These are phyloP conservation scores for Corynorhinus townsendii DNA, from an alignment of 2,113 vertebrate species.

Conservation along the genomic window DNA sequence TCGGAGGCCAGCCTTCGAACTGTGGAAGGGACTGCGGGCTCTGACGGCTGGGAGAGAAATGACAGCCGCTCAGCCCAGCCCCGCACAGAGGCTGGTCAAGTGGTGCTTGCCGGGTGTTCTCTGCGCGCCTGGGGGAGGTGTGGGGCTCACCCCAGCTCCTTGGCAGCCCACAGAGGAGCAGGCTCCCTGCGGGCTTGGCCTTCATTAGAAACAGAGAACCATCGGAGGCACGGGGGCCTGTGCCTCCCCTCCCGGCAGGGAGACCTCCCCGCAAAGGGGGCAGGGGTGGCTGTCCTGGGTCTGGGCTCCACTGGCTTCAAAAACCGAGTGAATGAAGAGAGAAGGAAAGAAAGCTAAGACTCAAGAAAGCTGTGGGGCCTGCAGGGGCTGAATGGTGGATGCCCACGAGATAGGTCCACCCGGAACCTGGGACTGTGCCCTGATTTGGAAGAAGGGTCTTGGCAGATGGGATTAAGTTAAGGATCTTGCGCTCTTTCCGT, in stretches of 20 bases:
- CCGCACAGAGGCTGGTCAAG: neutral
- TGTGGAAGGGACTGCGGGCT: neutral
- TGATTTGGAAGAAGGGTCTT: neutral
- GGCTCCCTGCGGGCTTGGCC: neutral
- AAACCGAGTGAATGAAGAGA: neutral
- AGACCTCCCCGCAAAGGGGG: neutral
- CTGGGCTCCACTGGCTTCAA: neutral
- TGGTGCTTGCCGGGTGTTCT: neutral
- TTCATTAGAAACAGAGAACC: neutral
- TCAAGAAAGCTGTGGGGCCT: neutral
- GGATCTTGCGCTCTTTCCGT: too few species aligned
- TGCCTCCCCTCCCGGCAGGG: neutral
- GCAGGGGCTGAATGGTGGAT: neutral
- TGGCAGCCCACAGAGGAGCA: neutral
- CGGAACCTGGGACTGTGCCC: neutral
- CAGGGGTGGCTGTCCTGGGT: neutral
- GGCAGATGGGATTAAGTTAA: neutral
- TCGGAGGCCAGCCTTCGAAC: neutral
- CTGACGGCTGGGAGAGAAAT: conserved; percentile 5
- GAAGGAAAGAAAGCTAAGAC: neutral
- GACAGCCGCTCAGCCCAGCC: neutral
- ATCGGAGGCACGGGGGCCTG: neutral
- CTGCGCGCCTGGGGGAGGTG: neutral
- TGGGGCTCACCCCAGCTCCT: neutral
- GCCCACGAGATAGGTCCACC: neutral